Evolutionary conservation across 2,797 vertebrate genomes (phyloP).

Genomic region (Nothura maculosa): DNA sequence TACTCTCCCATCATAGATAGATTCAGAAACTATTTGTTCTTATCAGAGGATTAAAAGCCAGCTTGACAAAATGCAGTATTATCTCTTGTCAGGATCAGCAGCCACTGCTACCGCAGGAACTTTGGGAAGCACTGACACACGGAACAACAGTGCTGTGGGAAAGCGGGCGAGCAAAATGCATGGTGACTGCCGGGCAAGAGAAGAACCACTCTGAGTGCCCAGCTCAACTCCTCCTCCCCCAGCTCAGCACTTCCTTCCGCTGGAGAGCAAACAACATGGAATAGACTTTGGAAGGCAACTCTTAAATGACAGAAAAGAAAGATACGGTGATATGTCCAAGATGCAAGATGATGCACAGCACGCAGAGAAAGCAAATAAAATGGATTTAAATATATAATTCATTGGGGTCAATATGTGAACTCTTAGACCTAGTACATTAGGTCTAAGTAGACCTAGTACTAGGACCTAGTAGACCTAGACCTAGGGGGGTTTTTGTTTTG

Average conservation of each 20-base stretch:
- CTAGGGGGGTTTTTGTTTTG: no score
- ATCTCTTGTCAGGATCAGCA: not conserved
- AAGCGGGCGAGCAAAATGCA: not conserved
- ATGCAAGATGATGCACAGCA: not conserved
- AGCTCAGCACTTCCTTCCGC: not conserved
- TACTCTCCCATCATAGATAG: not conserved
- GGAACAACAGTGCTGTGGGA: not conserved
- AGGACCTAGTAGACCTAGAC: no score
- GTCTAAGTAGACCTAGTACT: no score
- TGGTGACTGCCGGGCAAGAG: not conserved
- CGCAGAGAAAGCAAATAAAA: not conserved
- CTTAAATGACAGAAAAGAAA: conserved; percentile 12
- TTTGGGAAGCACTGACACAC: not conserved
- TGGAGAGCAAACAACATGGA: not conserved
- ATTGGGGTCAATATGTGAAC: not conserved
- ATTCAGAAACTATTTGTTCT: not conserved
- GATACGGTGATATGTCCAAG: not conserved
- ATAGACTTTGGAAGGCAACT: conserved; percentile 8
- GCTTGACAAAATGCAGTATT: not conserved
- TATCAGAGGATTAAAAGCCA: not conserved
- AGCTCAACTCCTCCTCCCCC: not conserved
- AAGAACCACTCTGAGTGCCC: not conserved
- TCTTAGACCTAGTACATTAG: not conserved
- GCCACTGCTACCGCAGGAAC: not conserved
- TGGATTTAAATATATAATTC: not conserved